Evolutionary conservation across 2,797 vertebrate genomes (phyloP).

Genomic region (Diplodus sargus): DNA sequence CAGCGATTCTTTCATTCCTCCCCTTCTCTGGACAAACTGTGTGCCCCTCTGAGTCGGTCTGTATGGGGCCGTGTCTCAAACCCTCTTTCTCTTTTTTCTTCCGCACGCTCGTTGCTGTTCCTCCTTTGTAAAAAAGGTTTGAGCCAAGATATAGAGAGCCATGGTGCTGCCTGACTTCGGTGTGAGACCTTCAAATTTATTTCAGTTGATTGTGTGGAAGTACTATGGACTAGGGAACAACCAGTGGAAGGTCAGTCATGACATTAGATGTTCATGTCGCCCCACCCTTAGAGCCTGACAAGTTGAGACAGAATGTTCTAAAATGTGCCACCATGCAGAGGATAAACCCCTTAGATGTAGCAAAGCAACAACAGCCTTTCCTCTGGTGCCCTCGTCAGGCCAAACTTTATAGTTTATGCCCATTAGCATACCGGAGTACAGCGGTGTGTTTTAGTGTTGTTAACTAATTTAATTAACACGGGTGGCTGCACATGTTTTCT

Average conservation of each 20-base stretch:
- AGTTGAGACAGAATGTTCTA: neutral
- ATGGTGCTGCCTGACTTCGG: neutral
- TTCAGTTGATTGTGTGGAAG: too few species aligned
- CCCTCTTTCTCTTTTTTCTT: neutral
- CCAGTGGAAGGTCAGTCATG: too few species aligned
- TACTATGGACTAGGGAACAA: too few species aligned
- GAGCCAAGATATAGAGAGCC: neutral
- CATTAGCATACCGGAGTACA: neutral
- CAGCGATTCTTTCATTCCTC: slow-evolving; percentile 75
- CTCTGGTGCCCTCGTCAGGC: too few species aligned
- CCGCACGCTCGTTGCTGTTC: neutral
- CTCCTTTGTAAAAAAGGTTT: neutral
- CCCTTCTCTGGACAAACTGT: slow-evolving; percentile 37
- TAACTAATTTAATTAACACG: slow-evolving; percentile 5
- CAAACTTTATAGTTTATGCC: neutral
- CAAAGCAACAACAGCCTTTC: neutral
- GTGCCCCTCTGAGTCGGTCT: slow-evolving; percentile 7
- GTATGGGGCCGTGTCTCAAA: too few species aligned
- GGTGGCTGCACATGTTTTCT: neutral
- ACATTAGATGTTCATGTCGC: too few species aligned
- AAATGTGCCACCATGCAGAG: neutral
- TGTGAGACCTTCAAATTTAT: neutral
- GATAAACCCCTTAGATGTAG: neutral
- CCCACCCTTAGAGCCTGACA: neutral
- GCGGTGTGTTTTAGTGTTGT: neutral